Evolutionary conservation across 2,888 invertebrate species (phyloP), one percentile per base, ranked within the genome.

Genomic region (Dasypolia templi): DNA sequence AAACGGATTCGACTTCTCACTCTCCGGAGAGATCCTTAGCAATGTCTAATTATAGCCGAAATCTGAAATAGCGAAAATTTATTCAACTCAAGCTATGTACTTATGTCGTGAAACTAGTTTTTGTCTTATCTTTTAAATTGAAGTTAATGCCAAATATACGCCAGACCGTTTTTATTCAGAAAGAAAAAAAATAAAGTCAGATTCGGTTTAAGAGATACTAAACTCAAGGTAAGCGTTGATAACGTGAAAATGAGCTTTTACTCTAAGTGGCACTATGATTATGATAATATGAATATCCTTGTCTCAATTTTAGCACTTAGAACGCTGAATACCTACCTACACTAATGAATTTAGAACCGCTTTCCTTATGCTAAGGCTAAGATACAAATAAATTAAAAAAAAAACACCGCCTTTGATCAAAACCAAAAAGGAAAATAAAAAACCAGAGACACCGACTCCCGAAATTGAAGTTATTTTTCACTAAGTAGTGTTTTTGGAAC

Each of bases 1-100:
- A 22, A 2, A 49, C n/a, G 22, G 6, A 51, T 22, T 19, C 3
- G 2, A 49, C 26, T 55, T 63, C n/a, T 39, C 12, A 32, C 56
- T 68, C 22, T 77, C 22, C 22, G 22, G 12, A 71, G 29, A 39
- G 14, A 63, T 19, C 9, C 5, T 5, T 14, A 51, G 32, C 44
- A n/a, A 58, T 32, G 26, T 19, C n/a, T 51, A 39, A 26, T 19
- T 29, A 68, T 3, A 2, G 26, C 12, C 0, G 5, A n/a, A n/a
- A 7, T 42, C 53, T 32, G 32, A 59, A 72, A 71, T 64, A 72
- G 26, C 26, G 7, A 55, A 65, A 72, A n/a, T n/a, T n/a, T 79
- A 32, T 65, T 65, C 42, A 32, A 79, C 72, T 55, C 61, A 72
- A 35, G 29, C 42, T 53, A 46, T 17, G 14, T 53, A 72, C n/a